phyloP scores from a whole-genome alignment of 2,888 invertebrate species.

The Volucella inanis region DNA sequence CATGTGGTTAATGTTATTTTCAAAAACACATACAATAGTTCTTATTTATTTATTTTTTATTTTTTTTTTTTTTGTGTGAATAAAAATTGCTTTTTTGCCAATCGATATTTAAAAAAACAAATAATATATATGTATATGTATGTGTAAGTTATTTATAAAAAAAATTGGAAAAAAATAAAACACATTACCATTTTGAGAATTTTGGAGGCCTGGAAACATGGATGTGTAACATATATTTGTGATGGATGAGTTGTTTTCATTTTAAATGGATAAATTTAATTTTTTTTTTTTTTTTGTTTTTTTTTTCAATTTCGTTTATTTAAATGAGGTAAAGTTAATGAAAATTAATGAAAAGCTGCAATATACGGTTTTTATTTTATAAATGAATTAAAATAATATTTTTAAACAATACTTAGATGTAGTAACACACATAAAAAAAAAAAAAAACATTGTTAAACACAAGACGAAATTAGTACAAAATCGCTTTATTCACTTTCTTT shows the following conservation, averaged over 20 bases:
- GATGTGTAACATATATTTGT: slow-evolving; percentile 64
- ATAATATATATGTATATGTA: background rate
- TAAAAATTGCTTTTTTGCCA: slow-evolving; percentile 30
- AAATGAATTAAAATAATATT: slow-evolving; percentile 26
- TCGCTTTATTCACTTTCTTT: background rate
- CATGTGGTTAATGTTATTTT: slow-evolving; percentile 67
- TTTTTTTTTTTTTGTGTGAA: background rate
- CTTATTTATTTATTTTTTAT: too few species aligned
- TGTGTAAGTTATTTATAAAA: slow-evolving; percentile 8
- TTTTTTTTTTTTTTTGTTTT: slow-evolving; percentile 21
- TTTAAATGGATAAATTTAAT: slow-evolving; percentile 51
- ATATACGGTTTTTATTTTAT: slow-evolving; percentile 33
- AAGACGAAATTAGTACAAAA: slow-evolving; percentile 67
- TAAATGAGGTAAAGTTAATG: slow-evolving; percentile 51
- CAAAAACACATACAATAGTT: slow-evolving; percentile 47
- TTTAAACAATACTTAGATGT: slow-evolving; percentile 30
- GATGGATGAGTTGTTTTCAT: slow-evolving; percentile 68
- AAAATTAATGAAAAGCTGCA: slow-evolving; percentile 71
- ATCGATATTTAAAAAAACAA: slow-evolving; percentile 16
- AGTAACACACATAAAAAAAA: slow-evolving; percentile 44
- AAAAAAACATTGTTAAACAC: slow-evolving; percentile 60
- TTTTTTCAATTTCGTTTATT: slow-evolving; percentile 12
- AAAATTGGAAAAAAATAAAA: slow-evolving; percentile 16
- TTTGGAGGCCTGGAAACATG: slow-evolving; percentile 72
- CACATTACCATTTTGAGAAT: slow-evolving; percentile 66